These are phyloP conservation scores for Galeruca laticollis DNA, from an alignment of 2,888 invertebrate species.

Conservation along the genomic window DNA sequence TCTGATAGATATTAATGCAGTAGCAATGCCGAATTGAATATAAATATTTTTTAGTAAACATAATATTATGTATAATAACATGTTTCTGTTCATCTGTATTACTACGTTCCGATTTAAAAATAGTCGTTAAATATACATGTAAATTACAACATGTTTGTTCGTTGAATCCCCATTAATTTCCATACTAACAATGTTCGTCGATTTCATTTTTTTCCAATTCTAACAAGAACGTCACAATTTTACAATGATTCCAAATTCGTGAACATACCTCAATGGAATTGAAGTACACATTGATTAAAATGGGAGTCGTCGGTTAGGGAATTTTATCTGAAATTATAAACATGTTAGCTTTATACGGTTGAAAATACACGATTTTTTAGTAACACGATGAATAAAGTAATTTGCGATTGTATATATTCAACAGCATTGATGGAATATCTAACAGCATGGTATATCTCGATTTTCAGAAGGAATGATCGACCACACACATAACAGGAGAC, in stretches of 20 bases:
- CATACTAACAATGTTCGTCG: slow-evolving; percentile 8
- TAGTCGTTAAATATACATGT: not conserved
- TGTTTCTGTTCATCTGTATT: not conserved
- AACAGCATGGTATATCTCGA: too few species aligned
- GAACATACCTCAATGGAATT: not conserved
- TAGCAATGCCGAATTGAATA: not conserved
- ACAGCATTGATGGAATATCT: too few species aligned
- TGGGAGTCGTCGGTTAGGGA: not conserved
- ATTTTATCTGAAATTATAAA: not conserved
- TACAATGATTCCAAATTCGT: not conserved
- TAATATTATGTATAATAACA: not conserved
- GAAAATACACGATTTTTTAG: not conserved
- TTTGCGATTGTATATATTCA: too few species aligned
- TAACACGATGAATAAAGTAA: too few species aligned
- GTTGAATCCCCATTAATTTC: not conserved
- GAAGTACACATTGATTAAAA: not conserved
- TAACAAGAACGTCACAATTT: slow-evolving; percentile 13
- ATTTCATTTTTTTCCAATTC: slow-evolving; percentile 3
- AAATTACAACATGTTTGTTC: not conserved
- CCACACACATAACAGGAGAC: too few species aligned
- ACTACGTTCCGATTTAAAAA: not conserved
- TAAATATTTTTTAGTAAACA: not conserved
- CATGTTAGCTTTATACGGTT: not conserved
- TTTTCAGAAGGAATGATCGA: too few species aligned
- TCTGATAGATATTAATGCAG: too few species aligned